Evolutionary conservation across 2,113 vertebrate species (phyloP).

Genomic region (Halichoeres trimaculatus): DNA sequence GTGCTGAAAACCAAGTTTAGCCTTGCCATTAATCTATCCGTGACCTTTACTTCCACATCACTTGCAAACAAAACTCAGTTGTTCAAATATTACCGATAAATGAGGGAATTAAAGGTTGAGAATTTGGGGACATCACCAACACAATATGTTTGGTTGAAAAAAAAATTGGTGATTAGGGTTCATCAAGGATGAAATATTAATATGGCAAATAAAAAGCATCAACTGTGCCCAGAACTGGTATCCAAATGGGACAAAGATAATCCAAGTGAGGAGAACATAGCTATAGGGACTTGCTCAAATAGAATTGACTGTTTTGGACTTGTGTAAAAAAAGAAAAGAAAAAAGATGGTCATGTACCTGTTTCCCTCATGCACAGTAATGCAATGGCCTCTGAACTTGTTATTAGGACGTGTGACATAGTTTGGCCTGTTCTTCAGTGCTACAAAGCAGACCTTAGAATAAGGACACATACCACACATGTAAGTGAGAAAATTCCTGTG

Average conservation of each 20-base stretch:
- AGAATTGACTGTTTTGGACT: conserved; percentile 3
- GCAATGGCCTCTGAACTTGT: conserved; percentile 38
- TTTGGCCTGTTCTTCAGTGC: conserved; percentile 39
- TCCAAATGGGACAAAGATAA: neutral
- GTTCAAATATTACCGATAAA: too few relatives aligned
- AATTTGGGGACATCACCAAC: too few relatives aligned
- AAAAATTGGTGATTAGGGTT: too few relatives aligned
- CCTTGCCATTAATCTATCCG: too few relatives aligned
- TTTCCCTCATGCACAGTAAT: conserved; percentile 21
- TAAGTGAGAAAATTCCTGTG: conserved; percentile 72
- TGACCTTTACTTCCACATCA: too few relatives aligned
- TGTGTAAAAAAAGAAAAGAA: neutral
- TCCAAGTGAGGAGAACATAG: neutral
- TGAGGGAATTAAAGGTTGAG: too few relatives aligned
- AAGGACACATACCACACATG: conserved; percentile 64
- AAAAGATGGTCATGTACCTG: conserved; percentile 9
- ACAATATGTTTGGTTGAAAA: too few relatives aligned
- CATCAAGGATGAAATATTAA: too few relatives aligned
- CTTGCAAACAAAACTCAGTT: neutral
- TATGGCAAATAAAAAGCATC: neutral
- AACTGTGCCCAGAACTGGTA: neutral
- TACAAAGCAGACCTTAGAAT: conserved; percentile 63
- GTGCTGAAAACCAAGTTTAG: too few relatives aligned
- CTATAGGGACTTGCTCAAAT: conserved; percentile 19
- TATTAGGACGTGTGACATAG: conserved; percentile 53